Evolutionary conservation across 2,888 invertebrate species (phyloP), one percentile per base, ranked within the genome.

Genomic region (Galeopsomyia nigrocyanea): DNA sequence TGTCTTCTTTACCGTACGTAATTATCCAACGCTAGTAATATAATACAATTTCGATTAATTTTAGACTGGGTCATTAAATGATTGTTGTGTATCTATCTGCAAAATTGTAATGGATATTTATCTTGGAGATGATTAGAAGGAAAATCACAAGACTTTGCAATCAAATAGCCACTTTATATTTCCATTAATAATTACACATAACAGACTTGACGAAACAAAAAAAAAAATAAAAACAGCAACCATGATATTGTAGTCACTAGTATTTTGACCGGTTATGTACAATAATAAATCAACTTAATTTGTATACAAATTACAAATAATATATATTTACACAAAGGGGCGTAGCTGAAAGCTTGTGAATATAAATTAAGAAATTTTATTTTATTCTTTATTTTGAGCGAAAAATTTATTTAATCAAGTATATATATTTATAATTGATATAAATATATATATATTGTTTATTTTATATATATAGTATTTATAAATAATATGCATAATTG

Each of bases 401-500:
- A 61, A 60, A 60, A 64, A 39, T 63, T 64, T 67, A 21, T 60
- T 68, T 39, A 69, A 66, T 58, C 56, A 66, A 47, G 49, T 57
- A 74, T 74, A 74, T 39, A 60, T 79, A 79, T 65, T 72, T 75
- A 78, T 80, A 71, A 31, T 73, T n/a, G 16, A 57, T 55, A 65
- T 31, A 56, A 72, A 75, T 63, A 63, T 60, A 26, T 69, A 7
- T 62, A 50, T 60, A 51, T 74, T n/a, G n/a, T 26, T 46, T 17
- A 53, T 19, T 46, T 49, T 68, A 17, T 75, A 51, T 73, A 66
- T 74, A 62, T 66, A 68, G 61, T 75, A 71, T 75, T 68, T 71
- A 74, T 75, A 70, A 70, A 76, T 75, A 76, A 73, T 80, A 80
- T 74, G 78, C 78, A 79, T 81, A 77, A 70, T 78, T 74, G 76